Evolutionary conservation across 1,140 invertebrate genomes (phyloP).

Genomic region (Pinna nobilis): DNA sequence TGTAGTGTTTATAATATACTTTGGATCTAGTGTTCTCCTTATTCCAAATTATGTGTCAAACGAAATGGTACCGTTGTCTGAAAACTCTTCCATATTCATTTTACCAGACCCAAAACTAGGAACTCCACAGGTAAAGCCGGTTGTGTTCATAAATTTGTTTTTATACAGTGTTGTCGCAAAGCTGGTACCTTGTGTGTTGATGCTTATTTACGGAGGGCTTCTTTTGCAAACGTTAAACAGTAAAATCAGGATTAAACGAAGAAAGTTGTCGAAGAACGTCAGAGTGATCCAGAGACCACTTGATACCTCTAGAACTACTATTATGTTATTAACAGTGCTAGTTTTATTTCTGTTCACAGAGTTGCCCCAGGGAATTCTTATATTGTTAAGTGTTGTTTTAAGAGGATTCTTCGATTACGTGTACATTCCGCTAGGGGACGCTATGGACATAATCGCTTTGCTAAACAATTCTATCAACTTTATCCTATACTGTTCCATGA

Average conservation of each 20-base stretch:
- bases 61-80: slow-evolving; percentile 35
- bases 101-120: slow-evolving; percentile 52
- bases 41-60: slow-evolving; percentile 81
- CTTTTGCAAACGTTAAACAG: slow-evolving; percentile 69
- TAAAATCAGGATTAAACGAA: slow-evolving; percentile 53
- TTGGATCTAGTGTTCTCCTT: slow-evolving; percentile 84
- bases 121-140: slow-evolving; percentile 38
- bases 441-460: slow-evolving; percentile 93
- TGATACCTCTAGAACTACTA: slow-evolving; percentile 90
- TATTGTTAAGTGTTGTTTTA: slow-evolving; percentile 68
- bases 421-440: slow-evolving; percentile 82
- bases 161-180: slow-evolving; percentile 67
- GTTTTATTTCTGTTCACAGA: slow-evolving; percentile 90
- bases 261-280: slow-evolving; percentile 57
- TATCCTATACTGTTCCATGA: slow-evolving; percentile 95
- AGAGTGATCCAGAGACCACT: slow-evolving; percentile 15
- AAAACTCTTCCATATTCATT: slow-evolving; percentile 37
- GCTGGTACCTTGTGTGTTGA: slow-evolving; percentile 74
- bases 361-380: slow-evolving; percentile 80
- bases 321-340: slow-evolving; percentile 91
- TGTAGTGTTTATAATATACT: slow-evolving; percentile 83
- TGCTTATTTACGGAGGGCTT: slow-evolving; percentile 74
- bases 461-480: slow-evolving; percentile 95
- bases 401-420: slow-evolving; percentile 65
- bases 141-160: slow-evolving; percentile 64